Percentiles rank a stretch among this genome's conserved stretches.
phyloP scores from a whole-genome alignment of 2,797 vertebrate genomes.

The Sebastes hubbsi region DNA sequence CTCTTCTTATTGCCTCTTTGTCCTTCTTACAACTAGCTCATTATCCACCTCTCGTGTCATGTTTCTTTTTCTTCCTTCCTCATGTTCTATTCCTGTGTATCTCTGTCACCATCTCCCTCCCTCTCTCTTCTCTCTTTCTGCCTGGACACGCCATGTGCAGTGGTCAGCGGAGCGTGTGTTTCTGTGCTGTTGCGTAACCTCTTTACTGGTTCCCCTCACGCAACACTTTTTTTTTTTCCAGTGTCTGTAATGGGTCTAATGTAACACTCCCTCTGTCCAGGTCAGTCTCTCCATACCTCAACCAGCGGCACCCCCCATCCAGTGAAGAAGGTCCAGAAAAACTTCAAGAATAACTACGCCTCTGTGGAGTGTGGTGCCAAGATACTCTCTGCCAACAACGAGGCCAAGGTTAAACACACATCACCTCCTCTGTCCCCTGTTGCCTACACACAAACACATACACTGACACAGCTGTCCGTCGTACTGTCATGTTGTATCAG shows the following conservation, averaged over 20 bases:
- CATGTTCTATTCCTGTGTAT: slow-evolving; percentile 14
- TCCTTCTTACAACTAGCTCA: neutral
- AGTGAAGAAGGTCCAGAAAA: slow-evolving; percentile 96
- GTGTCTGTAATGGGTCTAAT: slow-evolving; percentile 8
- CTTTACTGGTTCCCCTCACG: slow-evolving; percentile 5
- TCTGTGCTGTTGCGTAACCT: slow-evolving; percentile 51
- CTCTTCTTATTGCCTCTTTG: neutral
- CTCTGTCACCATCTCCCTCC: neutral
- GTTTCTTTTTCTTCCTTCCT: slow-evolving; percentile 19
- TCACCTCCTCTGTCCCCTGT: neutral
- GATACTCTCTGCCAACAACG: slow-evolving; percentile 95
- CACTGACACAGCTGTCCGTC: neutral
- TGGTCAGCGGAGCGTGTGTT: slow-evolving; percentile 36
- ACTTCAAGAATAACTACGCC: slow-evolving; percentile 97
- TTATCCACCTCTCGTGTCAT: neutral
- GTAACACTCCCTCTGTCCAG: slow-evolving; percentile 69
- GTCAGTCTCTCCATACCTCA: slow-evolving; percentile 93
- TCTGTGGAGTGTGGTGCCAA: slow-evolving; percentile 99
- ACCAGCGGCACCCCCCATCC: slow-evolving; percentile 87
- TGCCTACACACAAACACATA: neutral
- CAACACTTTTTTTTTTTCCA: neutral
- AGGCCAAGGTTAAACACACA: slow-evolving; percentile 91
- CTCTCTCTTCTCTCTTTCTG: neutral
- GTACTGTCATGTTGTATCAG: slow-evolving; percentile 8
- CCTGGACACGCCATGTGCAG: slow-evolving; percentile 17